Percentiles rank a stretch among this genome's conserved stretches.
Conservation (phyloP, 2,888 invertebrate genomes). For the Seira ritae region DNA sequence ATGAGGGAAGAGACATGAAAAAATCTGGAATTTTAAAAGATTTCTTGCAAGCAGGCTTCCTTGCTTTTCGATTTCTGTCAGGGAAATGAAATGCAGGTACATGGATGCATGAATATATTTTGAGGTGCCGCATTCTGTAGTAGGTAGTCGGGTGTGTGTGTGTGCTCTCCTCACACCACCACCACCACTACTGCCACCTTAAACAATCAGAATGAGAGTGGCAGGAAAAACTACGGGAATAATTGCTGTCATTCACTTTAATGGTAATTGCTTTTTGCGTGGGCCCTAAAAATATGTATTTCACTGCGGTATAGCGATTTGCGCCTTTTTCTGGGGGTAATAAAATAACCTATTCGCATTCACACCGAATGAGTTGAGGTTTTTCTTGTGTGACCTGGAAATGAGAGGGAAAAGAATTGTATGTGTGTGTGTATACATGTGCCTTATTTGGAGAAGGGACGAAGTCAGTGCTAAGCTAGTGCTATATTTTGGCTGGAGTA, state of each 20-base stretch:
- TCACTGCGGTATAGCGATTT: too few species aligned
- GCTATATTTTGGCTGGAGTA: background rate
- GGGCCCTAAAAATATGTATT: constrained; percentile 23
- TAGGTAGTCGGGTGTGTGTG: too few species aligned
- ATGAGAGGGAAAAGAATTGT: background rate
- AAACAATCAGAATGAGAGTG: background rate
- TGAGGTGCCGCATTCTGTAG: too few species aligned
- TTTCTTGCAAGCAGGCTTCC: background rate
- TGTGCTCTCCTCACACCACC: too few species aligned
- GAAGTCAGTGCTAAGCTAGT: too few species aligned
- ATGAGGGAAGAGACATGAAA: constrained; percentile 23
- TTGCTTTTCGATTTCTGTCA: background rate
- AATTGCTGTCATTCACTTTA: constrained; percentile 71
- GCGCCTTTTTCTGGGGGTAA: background rate
- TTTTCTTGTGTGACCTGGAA: constrained; percentile 9
- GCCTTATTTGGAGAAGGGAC: too few species aligned
- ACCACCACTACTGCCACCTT: background rate
- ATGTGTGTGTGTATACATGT: too few species aligned
- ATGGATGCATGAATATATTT: background rate
- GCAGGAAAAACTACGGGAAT: constrained; percentile 39
- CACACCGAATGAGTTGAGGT: background rate
- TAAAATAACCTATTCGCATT: constrained; percentile 10
- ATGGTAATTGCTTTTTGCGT: constrained; percentile 71
- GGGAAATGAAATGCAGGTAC: background rate
- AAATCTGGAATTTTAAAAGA: constrained; percentile 2